Evolutionary conservation across 2,888 invertebrate species (phyloP), one percentile per base, ranked within the genome.

Genomic region (Phortica okadai): DNA sequence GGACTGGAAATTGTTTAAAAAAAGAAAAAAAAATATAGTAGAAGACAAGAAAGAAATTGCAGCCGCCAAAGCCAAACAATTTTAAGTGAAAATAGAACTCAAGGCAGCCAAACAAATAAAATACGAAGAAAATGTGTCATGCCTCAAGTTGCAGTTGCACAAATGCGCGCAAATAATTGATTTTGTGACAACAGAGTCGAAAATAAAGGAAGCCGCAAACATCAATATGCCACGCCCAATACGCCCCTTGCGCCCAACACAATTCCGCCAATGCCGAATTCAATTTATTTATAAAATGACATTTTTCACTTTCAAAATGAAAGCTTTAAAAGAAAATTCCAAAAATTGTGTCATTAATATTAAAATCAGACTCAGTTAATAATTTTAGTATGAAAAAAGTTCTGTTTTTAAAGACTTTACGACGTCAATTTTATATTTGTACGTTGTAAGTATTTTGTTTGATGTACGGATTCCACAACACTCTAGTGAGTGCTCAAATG

Each of bases 111-210:
- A 67, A 69, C 8, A 69, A 69, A 42, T 10, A 45, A 45, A 16
- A 45, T 44, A 0, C 56, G 5, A 14, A 11, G 62, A 72, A 72
- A 72, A 72, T 72, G 54, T 72, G 54, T 56, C 70, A 54, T 72
- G 70, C 56, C 56, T 56, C 41, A 54, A 72, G 41, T 72, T 72
- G 54, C 56, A 50, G n/a, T 76, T 73, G 77, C 80, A 76, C 83
- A 82, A 78, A 82, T 80, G 78, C 66, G 76, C 77, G 74, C 72
- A 78, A 80, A 80, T 80, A 85, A 85, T 80, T 74, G 78, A 78
- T 80, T 83, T 79, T 76, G 69, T 74, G 8, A 62, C 25, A 33
- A 33, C 3, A 33, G 33, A 33, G 33, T 33, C 33, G 33, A 2
- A 33, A 2, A 33, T 2, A 4, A 33, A 33, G 33, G 33, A 2